phyloP scores from a whole-genome alignment of 2,888 invertebrate species.

The Caenorhabditis panamensis region DNA sequence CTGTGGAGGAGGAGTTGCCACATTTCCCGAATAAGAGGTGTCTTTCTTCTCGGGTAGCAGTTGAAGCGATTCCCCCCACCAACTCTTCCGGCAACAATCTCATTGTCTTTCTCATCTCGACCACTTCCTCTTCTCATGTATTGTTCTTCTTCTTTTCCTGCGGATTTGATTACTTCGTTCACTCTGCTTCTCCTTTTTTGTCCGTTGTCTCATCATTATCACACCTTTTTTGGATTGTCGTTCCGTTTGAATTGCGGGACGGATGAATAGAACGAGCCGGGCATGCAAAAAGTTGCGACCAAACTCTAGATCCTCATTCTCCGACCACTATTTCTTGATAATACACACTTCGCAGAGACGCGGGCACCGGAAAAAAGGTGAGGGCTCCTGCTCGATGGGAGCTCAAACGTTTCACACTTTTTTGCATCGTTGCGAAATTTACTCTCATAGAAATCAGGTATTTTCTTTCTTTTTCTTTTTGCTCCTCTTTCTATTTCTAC shows the following conservation, averaged over 20 bases:
- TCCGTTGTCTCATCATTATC: neutral
- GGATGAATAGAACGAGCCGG: constrained; percentile 21
- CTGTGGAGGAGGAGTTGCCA: constrained; percentile 35
- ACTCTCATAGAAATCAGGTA: constrained; percentile 50
- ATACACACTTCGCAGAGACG: constrained; percentile 56
- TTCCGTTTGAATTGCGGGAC: constrained; percentile 26
- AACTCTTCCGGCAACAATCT: constrained; percentile 30
- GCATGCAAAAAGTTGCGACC: constrained; percentile 53
- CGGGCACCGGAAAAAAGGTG: constrained; percentile 63
- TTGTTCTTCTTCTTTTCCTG: constrained; percentile 35
- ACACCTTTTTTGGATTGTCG: constrained; percentile 12
- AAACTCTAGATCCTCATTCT: constrained; percentile 58
- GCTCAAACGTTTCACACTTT: constrained; percentile 61
- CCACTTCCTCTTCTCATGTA: constrained; percentile 39
- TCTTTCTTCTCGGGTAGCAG: constrained; percentile 22
- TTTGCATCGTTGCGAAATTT: constrained; percentile 61
- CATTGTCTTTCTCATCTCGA: constrained; percentile 47
- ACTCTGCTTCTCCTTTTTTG: constrained; percentile 11
- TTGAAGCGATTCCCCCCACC: constrained; percentile 36
- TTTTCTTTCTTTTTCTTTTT: constrained; percentile 15
- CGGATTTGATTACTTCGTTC: constrained; percentile 38
- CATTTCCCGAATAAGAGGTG: constrained; percentile 33
- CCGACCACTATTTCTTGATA: constrained; percentile 60
- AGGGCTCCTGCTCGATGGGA: constrained; percentile 57
- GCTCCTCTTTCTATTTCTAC: constrained; percentile 2